phyloP scores from a whole-genome alignment of 2,113 vertebrate species.

The Psettodes erumei region DNA sequence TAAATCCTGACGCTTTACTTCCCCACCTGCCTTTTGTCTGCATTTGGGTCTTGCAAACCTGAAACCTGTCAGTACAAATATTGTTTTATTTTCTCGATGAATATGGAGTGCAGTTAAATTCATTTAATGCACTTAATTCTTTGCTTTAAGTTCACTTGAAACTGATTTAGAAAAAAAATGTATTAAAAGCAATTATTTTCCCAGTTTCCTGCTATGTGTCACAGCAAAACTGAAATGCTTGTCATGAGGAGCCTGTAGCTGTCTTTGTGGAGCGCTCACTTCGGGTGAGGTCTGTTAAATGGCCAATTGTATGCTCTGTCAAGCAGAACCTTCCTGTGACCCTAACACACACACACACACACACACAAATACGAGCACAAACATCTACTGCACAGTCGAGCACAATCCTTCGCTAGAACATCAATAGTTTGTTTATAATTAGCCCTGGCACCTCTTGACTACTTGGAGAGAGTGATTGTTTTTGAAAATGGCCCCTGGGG shows the following conservation, averaged over 20 bases:
- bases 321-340: slow-evolving; percentile 80
- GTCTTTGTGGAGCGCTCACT: slow-evolving; percentile 52
- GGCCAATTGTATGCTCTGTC: slow-evolving; percentile 80
- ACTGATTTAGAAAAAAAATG: not conserved
- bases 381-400: slow-evolving; percentile 55
- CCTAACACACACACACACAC: slow-evolving; percentile 49
- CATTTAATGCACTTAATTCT: too few species aligned
- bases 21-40: too few species aligned
- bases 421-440: slow-evolving; percentile 88
- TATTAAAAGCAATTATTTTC: not conserved
- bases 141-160: not conserved
- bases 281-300: slow-evolving; percentile 77
- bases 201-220: slow-evolving; percentile 15
- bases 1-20: too few species aligned
- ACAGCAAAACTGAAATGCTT: slow-evolving; percentile 55
- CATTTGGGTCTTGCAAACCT: too few species aligned
- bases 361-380: slow-evolving; percentile 25
- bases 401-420: slow-evolving; percentile 74
- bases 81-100: not conserved
- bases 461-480: slow-evolving; percentile 85
- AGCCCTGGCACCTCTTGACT: slow-evolving; percentile 84
- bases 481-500: slow-evolving; percentile 80
- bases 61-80: too few species aligned
- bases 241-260: slow-evolving; percentile 50
- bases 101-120: not conserved